Base-by-base conservation (phyloP, 1,140 invertebrate genomes). In the Orchesella cincta region DNA sequence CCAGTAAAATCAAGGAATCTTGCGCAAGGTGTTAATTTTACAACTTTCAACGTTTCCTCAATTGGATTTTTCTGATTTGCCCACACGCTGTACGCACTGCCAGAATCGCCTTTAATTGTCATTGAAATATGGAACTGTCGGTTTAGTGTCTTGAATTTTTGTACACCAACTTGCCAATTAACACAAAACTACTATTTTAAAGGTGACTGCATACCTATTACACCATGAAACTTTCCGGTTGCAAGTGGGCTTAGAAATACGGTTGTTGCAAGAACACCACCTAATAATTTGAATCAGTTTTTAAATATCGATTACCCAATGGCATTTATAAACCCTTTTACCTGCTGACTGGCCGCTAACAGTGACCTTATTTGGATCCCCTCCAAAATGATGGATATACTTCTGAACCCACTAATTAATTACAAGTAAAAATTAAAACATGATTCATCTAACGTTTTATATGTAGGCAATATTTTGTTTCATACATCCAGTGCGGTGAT, bases 391-490 rank as follows among this genome's bases (percentile, higher is more conserved):
- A 1, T 72, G 28, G 36, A 79, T 79, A 39, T 77, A 77, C 46
- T 70, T 62, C 33, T 79, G 54, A 36, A 79, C 76, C 78, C 78
- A 79, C 23, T 57, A n/a, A n/a, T n/a, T n/a, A n/a, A n/a, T n/a
- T n/a, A n/a, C n/a, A n/a, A n/a, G n/a, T n/a, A n/a, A n/a, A n/a
- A n/a, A n/a, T n/a, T n/a, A n/a, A n/a, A n/a, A n/a, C n/a, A n/a
- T n/a, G n/a, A n/a, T n/a, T n/a, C n/a, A n/a, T n/a, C n/a, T n/a
- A n/a, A n/a, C n/a, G n/a, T n/a, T n/a, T n/a, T n/a, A n/a, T n/a
- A n/a, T n/a, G n/a, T n/a, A n/a, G n/a, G n/a, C n/a, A n/a, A n/a
- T n/a, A n/a, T n/a, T n/a, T n/a, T n/a, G n/a, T n/a, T n/a, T n/a
- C n/a, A n/a, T n/a, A n/a, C n/a, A n/a, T n/a, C 1, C 1, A 79